phyloP scores from a whole-genome alignment of 2,888 invertebrate genomes.

The Conomelus anceps region DNA sequence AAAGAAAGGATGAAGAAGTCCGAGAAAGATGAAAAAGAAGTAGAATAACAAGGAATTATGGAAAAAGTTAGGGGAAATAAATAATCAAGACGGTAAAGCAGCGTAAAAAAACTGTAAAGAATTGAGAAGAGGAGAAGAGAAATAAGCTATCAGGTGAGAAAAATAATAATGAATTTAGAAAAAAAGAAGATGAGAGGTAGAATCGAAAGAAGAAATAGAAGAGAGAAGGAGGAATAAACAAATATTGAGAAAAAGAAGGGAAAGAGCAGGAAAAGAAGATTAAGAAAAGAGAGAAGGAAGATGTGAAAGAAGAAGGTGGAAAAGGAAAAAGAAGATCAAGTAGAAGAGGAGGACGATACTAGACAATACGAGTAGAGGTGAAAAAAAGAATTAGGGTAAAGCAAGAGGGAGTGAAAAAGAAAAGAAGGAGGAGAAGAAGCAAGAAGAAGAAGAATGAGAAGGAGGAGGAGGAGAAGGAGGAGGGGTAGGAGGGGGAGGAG shows the following conservation, averaged over 20 bases:
- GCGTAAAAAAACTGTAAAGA: neutral
- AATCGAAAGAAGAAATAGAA: too few relatives aligned
- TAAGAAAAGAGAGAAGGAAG: neutral
- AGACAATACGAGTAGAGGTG: too few relatives aligned
- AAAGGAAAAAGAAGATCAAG: conserved; percentile 7
- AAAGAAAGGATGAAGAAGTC: neutral
- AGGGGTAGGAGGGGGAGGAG: conserved; percentile 4
- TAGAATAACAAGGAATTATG: too few relatives aligned
- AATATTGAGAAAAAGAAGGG: neutral
- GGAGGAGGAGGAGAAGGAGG: conserved; percentile 21
- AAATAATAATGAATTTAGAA: too few relatives aligned
- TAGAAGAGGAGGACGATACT: conserved; percentile 16
- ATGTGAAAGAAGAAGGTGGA: neutral
- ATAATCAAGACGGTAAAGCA: neutral
- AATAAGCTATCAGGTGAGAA: too few relatives aligned
- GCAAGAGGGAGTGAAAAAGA: neutral
- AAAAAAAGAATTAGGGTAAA: too few relatives aligned
- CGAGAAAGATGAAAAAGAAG: neutral
- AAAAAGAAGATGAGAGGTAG: neutral
- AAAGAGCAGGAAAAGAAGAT: neutral
- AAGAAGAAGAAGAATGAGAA: neutral
- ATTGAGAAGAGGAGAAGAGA: neutral
- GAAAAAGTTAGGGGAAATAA: neutral
- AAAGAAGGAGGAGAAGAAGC: conserved; percentile 17
- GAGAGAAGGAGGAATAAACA: neutral